Conservation (phyloP, 1,140 invertebrate genomes). For the Drosophila fuyamai region DNA sequence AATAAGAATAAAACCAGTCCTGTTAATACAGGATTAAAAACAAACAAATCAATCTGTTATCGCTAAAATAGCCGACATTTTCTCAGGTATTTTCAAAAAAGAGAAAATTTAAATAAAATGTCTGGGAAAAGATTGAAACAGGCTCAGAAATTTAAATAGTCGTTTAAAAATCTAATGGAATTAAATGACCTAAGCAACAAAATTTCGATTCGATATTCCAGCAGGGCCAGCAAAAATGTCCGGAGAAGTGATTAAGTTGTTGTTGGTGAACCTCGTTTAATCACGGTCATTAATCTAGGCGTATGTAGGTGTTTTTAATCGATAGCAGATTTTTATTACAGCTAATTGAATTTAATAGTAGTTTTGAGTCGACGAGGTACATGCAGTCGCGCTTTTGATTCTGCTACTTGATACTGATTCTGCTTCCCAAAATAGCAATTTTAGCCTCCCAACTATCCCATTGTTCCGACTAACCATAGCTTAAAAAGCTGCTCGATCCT, state of each 20-base stretch:
- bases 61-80: too few species aligned
- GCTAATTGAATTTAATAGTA: slow-evolving; percentile 11
- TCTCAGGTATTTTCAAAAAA: too few species aligned
- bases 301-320: slow-evolving; percentile 2
- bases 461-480: slow-evolving; percentile 5
- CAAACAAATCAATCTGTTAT: too few species aligned
- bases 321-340: background rate
- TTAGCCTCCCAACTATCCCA: background rate
- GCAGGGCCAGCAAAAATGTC: background rate
- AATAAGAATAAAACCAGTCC: too few species aligned
- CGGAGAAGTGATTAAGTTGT: background rate
- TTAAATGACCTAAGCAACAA: background rate
- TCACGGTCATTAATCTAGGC: background rate
- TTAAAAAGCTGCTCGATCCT: background rate
- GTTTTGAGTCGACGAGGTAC: background rate
- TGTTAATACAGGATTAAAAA: too few species aligned
- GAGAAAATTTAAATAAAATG: too few species aligned
- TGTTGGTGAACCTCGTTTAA: background rate
- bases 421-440: background rate
- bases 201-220: too few species aligned
- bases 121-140: background rate
- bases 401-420: background rate
- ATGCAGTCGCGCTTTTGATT: background rate
- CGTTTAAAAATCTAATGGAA: too few species aligned
- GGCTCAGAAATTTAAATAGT: too few species aligned